phyloP scores from a whole-genome alignment of 2,797 vertebrate genomes.

The Glyptemys insculpta region DNA sequence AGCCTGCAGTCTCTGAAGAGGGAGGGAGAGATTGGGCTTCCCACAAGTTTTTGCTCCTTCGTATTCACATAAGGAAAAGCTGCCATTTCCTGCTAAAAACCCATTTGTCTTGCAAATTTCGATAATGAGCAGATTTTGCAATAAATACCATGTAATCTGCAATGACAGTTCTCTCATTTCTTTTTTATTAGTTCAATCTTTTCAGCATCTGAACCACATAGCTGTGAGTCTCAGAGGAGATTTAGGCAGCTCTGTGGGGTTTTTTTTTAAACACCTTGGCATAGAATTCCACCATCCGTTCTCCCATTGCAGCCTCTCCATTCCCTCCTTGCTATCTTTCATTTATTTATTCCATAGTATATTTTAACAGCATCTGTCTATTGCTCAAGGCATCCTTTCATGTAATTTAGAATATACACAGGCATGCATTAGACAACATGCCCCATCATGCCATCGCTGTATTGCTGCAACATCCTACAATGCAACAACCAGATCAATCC shows the following conservation, averaged over 20 bases:
- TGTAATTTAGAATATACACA: constrained; percentile 57
- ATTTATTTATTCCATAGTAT: constrained; percentile 60
- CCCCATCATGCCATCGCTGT: background rate
- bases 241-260: constrained; percentile 69
- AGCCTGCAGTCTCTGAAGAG: constrained; percentile 37
- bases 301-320: constrained; percentile 12
- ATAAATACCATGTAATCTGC: constrained; percentile 83
- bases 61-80: constrained; percentile 75
- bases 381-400: constrained; percentile 61
- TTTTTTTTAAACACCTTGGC: constrained; percentile 70
- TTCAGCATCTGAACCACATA: constrained; percentile 81
- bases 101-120: constrained; percentile 84
- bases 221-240: constrained; percentile 70
- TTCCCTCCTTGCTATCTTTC: constrained; percentile 41
- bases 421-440: background rate
- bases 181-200: constrained; percentile 84
- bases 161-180: constrained; percentile 83
- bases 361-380: constrained; percentile 63
- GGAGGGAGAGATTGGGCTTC: constrained; percentile 28
- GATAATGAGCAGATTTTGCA: constrained; percentile 83
- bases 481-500: background rate
- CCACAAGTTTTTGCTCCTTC: constrained; percentile 43
- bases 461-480: background rate
- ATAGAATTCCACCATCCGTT: constrained; percentile 34
- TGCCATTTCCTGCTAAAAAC: constrained; percentile 77